Conservation (phyloP, 2,797 vertebrate species). For the Perodicticus potto region DNA sequence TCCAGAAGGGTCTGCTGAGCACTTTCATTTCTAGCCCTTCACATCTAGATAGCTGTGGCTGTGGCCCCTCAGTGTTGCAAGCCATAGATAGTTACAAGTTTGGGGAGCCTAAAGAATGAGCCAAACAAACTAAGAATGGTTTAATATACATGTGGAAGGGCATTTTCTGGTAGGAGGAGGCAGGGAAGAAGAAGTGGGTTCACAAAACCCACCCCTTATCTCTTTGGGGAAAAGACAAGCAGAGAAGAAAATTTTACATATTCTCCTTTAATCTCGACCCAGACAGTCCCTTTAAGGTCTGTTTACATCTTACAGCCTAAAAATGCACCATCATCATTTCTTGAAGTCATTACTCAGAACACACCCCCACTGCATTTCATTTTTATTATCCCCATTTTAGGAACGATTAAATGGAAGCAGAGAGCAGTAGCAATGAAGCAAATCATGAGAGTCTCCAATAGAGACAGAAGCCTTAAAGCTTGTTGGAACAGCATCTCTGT, state of each 20-base stretch:
- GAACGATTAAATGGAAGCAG: conserved; percentile 79
- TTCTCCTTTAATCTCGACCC: conserved; percentile 43
- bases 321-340: conserved; percentile 82
- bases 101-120: not conserved
- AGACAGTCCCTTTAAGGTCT: conserved; percentile 71
- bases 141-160: not conserved
- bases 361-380: conserved; percentile 77
- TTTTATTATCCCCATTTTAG: conserved; percentile 83
- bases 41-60: not conserved
- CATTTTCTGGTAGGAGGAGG: not conserved
- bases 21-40: not conserved
- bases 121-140: not conserved
- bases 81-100: not conserved
- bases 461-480: conserved; percentile 65
- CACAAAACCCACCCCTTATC: not conserved
- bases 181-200: not conserved
- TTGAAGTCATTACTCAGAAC: conserved; percentile 79
- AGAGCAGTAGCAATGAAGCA: conserved; percentile 80
- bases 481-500: conserved; percentile 35
- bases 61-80: not conserved
- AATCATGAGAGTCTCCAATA: conserved; percentile 78
- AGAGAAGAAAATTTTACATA: not conserved
- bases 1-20: not conserved
- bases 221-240: not conserved
- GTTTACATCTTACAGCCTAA: conserved; percentile 73